These are phyloP conservation scores for Craniophora ligustri DNA, from an alignment of 2,888 invertebrate genomes.

Conservation along the genomic window DNA sequence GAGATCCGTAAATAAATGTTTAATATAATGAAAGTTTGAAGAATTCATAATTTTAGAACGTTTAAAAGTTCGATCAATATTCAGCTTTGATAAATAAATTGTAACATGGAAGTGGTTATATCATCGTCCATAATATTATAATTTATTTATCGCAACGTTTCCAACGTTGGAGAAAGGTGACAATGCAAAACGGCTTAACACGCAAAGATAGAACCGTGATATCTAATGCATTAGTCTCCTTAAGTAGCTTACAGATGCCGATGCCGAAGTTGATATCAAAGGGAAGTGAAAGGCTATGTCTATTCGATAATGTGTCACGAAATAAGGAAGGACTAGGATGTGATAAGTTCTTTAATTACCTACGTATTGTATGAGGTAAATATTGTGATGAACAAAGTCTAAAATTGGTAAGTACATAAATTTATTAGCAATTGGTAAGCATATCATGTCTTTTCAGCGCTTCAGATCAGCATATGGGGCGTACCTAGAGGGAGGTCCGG, in stretches of 20 bases:
- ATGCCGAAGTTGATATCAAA: slow-evolving; percentile 49
- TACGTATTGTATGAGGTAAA: too few species aligned
- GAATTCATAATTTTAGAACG: not conserved
- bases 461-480: too few species aligned
- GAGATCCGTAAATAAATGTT: too few species aligned
- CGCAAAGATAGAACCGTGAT: slow-evolving; percentile 32
- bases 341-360: too few species aligned
- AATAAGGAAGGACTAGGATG: slow-evolving; percentile 28
- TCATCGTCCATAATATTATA: not conserved
- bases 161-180: slow-evolving; percentile 39
- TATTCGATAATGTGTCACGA: slow-evolving; percentile 50
- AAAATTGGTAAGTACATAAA: slow-evolving; percentile 3
- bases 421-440: slow-evolving; percentile 2
- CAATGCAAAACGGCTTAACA: slow-evolving; percentile 27
- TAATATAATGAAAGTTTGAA: too few species aligned
- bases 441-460: too few species aligned
- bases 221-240: slow-evolving; percentile 26
- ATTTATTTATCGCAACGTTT: not conserved
- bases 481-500: too few species aligned
- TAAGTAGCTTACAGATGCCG: slow-evolving; percentile 38
- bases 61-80: not conserved
- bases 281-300: slow-evolving; percentile 56
- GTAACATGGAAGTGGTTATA: not conserved
- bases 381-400: too few species aligned
- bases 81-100: not conserved